These are phyloP conservation scores for Apodemus sylvaticus DNA, from an alignment of 2,113 vertebrate genomes.

Conservation along the genomic window DNA sequence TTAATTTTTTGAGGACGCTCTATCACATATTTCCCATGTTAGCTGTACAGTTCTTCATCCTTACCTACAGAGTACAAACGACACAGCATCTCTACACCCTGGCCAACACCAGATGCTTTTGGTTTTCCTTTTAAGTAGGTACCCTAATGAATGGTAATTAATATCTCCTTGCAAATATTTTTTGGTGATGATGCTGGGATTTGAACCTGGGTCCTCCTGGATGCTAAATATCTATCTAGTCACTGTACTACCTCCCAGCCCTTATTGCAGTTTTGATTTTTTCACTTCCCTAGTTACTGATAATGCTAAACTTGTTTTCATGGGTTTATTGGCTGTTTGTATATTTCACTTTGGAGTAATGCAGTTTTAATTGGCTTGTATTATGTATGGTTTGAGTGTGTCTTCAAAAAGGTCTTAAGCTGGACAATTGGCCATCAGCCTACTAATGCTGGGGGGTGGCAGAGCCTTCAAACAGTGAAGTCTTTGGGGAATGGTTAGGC, in stretches of 20 bases:
- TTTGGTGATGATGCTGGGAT: background rate
- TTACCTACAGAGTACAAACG: background rate
- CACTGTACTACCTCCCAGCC: background rate
- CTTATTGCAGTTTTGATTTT: background rate
- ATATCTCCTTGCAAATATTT: background rate
- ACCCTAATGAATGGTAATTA: background rate
- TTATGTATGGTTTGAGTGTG: background rate
- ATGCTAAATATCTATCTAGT: background rate
- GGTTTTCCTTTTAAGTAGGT: background rate
- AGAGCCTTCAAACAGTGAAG: background rate
- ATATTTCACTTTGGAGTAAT: background rate
- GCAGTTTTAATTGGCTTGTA: background rate
- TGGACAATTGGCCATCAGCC: background rate
- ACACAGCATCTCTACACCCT: background rate
- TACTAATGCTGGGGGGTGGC: background rate
- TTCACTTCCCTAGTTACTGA: background rate
- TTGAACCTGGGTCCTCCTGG: background rate
- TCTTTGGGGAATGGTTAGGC: background rate
- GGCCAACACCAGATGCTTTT: background rate
- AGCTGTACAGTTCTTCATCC: background rate
- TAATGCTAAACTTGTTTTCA: background rate
- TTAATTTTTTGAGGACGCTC: background rate
- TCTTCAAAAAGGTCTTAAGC: background rate
- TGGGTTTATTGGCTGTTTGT: background rate
- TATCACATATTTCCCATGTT: background rate